Conservation (phyloP, 1,140 invertebrate species). For the Diprion similis region DNA sequence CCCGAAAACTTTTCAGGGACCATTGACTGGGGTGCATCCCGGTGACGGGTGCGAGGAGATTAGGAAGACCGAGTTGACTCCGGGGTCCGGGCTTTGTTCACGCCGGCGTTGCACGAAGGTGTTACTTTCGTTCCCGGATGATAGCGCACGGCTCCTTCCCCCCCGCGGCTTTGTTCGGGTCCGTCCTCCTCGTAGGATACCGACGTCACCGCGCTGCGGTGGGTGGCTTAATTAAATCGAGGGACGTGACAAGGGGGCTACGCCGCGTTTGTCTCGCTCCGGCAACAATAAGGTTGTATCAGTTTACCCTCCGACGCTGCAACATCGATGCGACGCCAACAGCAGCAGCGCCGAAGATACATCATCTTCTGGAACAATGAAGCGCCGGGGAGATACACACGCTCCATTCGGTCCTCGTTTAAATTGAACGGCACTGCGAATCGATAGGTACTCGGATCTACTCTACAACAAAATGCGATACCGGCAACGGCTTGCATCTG, state of each 20-base stretch:
- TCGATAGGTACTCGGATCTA: too few species aligned
- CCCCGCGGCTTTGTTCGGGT: neutral
- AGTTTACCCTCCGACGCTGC: neutral
- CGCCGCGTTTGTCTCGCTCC: neutral
- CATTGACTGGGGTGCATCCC: too few species aligned
- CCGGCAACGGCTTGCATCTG: too few species aligned
- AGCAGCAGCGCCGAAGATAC: neutral
- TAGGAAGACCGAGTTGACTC: neutral
- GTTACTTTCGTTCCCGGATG: neutral
- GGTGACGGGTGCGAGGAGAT: neutral
- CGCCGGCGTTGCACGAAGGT: neutral
- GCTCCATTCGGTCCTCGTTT: neutral
- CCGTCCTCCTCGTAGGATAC: neutral
- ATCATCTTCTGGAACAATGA: neutral
- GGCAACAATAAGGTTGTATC: neutral
- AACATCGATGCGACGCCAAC: neutral
- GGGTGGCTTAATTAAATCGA: constrained; percentile 2
- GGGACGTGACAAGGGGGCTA: neutral
- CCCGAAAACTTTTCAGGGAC: too few species aligned
- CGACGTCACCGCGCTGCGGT: neutral
- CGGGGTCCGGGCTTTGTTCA: neutral
- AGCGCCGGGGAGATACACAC: too few species aligned
- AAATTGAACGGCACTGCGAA: neutral
- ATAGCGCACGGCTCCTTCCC: constrained; percentile 1
- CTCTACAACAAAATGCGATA: too few species aligned